Evolutionary conservation across 2,888 invertebrate species (phyloP).

Genomic region (Eupithecia exiguata): DNA sequence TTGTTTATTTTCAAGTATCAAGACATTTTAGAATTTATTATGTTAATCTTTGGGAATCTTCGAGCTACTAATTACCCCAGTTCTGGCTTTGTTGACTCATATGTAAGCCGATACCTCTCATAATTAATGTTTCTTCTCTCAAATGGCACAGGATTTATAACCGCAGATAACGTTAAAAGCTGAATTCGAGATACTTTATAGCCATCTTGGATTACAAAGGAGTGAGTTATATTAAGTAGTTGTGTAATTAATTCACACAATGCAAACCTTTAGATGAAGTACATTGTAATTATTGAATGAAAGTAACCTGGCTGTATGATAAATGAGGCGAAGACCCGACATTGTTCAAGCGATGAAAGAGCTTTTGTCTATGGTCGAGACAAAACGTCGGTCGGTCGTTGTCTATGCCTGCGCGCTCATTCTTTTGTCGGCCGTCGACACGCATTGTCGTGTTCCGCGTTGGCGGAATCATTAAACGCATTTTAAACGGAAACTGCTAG

Average conservation of each 20-base stretch:
- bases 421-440: constrained; percentile 73
- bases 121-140: constrained; percentile 48
- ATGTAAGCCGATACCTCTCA: constrained; percentile 57
- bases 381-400: constrained; percentile 73
- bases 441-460: constrained; percentile 69
- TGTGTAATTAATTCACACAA: constrained; percentile 71
- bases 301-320: constrained; percentile 82
- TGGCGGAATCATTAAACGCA: constrained; percentile 74
- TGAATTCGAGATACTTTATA: constrained; percentile 49
- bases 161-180: constrained; percentile 47
- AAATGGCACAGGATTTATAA: constrained; percentile 48
- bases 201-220: constrained; percentile 57
- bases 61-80: constrained; percentile 62
- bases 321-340: constrained; percentile 79
- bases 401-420: constrained; percentile 73
- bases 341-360: constrained; percentile 80
- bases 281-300: constrained; percentile 82
- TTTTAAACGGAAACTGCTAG: constrained; percentile 60
- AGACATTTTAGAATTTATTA: constrained; percentile 45
- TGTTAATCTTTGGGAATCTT: constrained; percentile 51
- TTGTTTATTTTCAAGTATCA: constrained; percentile 45
- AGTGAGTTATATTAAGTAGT: constrained; percentile 61
- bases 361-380: constrained; percentile 79
- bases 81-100: constrained; percentile 51
- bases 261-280: constrained; percentile 61